These are phyloP conservation scores for Argyrosomus regius DNA, from an alignment of 2,797 vertebrate species.

Conservation along the genomic window DNA sequence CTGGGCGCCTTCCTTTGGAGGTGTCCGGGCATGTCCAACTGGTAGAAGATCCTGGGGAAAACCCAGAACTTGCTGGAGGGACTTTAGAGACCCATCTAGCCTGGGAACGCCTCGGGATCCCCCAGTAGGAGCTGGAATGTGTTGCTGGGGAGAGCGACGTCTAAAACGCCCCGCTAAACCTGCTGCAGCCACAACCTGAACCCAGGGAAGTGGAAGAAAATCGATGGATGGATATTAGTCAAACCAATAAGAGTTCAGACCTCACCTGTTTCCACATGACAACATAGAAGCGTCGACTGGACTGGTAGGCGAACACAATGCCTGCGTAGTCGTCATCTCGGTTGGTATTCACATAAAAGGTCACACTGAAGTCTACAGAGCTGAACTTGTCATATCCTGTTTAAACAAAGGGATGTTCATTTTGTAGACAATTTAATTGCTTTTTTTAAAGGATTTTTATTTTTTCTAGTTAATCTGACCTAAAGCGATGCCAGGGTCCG, in stretches of 20 bases:
- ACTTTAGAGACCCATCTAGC: too few relatives aligned
- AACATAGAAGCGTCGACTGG: constrained; percentile 95
- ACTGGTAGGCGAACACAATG: constrained; percentile 97
- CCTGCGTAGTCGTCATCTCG: constrained; percentile 97
- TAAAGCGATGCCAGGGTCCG: constrained; percentile 96
- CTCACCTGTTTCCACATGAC: constrained; percentile 99
- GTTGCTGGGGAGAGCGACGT: too few relatives aligned
- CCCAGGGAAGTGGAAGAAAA: too few relatives aligned
- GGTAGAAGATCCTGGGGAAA: too few relatives aligned
- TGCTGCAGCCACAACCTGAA: too few relatives aligned
- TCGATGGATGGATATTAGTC: neutral
- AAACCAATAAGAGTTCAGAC: neutral
- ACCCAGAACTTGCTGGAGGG: too few relatives aligned
- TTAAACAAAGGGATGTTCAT: constrained; percentile 7
- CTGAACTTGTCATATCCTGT: constrained; percentile 94
- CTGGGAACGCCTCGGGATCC: too few relatives aligned
- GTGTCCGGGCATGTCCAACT: too few relatives aligned
- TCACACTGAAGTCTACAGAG: constrained; percentile 96
- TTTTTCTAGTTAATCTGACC: constrained; percentile 82
- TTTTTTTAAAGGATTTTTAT: neutral
- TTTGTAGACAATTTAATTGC: neutral
- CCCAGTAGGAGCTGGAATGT: too few relatives aligned
- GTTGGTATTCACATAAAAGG: constrained; percentile 97
- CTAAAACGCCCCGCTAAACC: too few relatives aligned
- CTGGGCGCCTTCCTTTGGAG: too few relatives aligned